A percentile compares a stretch with the other conserved stretches of the same genome.
phyloP scores from a whole-genome alignment of 64 coral and sea anemone genomes.

The Dendronephthya gigantea region DNA sequence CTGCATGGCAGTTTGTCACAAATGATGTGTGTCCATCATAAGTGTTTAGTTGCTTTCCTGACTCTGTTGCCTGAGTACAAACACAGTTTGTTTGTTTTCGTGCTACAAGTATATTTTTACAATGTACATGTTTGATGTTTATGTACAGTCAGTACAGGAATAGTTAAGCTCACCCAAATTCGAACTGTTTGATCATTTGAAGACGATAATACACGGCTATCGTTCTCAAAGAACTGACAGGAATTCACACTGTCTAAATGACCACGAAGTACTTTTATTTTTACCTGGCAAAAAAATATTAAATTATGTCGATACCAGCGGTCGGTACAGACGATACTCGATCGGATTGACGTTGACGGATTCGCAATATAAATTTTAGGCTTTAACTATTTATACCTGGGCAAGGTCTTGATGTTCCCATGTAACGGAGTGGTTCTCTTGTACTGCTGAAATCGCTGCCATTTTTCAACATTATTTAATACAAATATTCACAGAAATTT shows the following conservation, averaged over 20 bases:
- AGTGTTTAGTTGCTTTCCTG: not conserved
- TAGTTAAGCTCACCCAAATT: conserved; percentile 62
- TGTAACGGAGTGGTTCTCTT: conserved; percentile 28
- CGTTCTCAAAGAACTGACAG: conserved; percentile 70
- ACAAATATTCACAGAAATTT: not conserved
- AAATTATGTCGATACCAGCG: too few species aligned
- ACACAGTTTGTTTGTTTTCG: not conserved
- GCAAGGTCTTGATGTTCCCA: conserved; percentile 91
- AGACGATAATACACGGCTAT: conserved; percentile 60
- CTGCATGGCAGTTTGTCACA: conserved; percentile 5
- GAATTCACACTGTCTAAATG: conserved; percentile 81
- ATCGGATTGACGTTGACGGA: too few species aligned
- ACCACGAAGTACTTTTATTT: conserved; percentile 81
- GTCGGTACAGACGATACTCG: too few species aligned
- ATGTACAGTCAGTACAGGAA: not conserved
- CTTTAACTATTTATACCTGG: conserved; percentile 48
- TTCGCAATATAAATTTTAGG: too few species aligned
- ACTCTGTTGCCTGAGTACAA: not conserved
- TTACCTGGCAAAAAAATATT: conserved; percentile 44
- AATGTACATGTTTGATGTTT: not conserved
- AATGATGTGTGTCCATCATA: not conserved
- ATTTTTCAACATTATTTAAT: not conserved
- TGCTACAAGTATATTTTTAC: not conserved
- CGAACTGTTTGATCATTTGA: conserved; percentile 88
- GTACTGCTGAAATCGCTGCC: not conserved